A percentile compares a stretch with the other conserved stretches of the same genome.
Conservation (phyloP, 2,797 vertebrate species). For the Anguilla obscura region DNA sequence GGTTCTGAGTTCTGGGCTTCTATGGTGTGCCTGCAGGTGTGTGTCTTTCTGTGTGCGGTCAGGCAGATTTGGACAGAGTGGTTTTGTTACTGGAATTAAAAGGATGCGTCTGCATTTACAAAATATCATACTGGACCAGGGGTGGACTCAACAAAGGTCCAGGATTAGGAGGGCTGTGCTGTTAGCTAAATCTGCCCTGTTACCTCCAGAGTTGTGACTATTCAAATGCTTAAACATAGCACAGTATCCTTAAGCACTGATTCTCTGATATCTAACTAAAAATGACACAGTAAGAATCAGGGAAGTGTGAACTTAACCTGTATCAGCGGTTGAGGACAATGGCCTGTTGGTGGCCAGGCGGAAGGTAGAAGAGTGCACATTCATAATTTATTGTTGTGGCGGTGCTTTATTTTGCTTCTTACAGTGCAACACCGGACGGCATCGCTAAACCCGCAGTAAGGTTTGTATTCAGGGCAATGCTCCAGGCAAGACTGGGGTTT, state of each 20-base stretch:
- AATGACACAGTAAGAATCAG: background rate
- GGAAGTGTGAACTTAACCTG: background rate
- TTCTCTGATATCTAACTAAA: background rate
- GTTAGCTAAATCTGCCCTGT: background rate
- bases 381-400: background rate
- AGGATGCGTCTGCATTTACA: background rate
- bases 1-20: background rate
- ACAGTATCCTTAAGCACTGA: constrained; percentile 1
- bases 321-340: background rate
- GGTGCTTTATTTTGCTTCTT: background rate
- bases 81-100: background rate
- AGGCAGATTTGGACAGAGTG: background rate
- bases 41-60: background rate
- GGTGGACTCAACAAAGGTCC: background rate
- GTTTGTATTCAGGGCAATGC: constrained; percentile 13
- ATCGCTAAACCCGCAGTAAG: background rate
- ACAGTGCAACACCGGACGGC: background rate
- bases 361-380: background rate
- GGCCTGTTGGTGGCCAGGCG: background rate
- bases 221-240: background rate
- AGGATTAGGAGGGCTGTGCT: background rate
- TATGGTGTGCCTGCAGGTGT: background rate
- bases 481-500: constrained; percentile 1
- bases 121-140: background rate
- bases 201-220: background rate